Evolutionary conservation across 1,140 invertebrate species (phyloP).

Genomic region (Mizuhopecten yessoensis): DNA sequence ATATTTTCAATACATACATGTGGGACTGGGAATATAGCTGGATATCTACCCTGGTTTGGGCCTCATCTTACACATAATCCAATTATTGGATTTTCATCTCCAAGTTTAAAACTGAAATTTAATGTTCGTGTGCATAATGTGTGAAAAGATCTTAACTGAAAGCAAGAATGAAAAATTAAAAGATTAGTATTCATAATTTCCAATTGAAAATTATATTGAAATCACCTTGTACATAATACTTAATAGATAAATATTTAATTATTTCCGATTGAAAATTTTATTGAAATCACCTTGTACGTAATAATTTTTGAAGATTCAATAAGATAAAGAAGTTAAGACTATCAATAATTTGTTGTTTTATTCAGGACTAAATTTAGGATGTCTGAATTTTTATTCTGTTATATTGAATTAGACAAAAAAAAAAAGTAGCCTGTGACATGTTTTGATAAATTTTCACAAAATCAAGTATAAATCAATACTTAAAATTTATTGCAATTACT

Average conservation of each 20-base stretch:
- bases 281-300: not conserved
- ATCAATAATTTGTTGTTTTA: not conserved
- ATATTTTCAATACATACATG: not conserved
- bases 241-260: not conserved
- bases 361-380: too few relatives aligned
- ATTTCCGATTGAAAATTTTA: not conserved
- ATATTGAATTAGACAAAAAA: not conserved
- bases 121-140: not conserved
- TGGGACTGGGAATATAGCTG: not conserved
- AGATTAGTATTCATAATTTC: not conserved
- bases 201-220: not conserved
- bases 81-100: not conserved
- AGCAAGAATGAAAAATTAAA: not conserved
- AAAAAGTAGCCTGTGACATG: not conserved
- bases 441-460: not conserved
- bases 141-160: not conserved
- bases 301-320: not conserved
- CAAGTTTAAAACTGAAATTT: not conserved
- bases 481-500: not conserved
- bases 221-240: not conserved
- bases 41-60: not conserved
- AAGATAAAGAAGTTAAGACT: not conserved
- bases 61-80: not conserved
- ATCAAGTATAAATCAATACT: not conserved
- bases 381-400: not conserved